Conservation (phyloP, 2,888 invertebrate genomes). For the Drosophila subquinaria region DNA sequence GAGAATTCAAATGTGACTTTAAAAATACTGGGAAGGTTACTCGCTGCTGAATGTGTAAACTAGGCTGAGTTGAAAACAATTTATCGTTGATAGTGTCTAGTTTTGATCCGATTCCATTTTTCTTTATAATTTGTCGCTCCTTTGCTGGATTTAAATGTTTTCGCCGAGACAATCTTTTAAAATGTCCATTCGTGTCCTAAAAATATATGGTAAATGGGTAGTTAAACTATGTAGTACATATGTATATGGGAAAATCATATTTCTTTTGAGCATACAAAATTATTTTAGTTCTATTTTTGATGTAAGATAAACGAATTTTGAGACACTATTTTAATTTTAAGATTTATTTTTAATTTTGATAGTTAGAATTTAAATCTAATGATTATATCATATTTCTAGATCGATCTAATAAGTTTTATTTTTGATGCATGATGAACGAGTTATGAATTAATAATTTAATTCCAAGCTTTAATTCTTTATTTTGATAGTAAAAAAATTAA, state of each 20-base stretch:
- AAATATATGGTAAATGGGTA: slow-evolving; percentile 1
- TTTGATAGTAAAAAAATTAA: too few species aligned
- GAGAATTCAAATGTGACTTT: slow-evolving; percentile 57
- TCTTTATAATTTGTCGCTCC: slow-evolving; percentile 31
- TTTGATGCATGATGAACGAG: background rate
- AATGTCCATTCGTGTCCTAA: slow-evolving; percentile 41
- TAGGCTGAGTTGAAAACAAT: slow-evolving; percentile 32
- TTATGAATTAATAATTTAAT: too few species aligned
- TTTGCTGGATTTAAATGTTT: slow-evolving; percentile 35
- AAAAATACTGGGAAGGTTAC: slow-evolving; percentile 63
- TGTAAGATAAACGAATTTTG: background rate
- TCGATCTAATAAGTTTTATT: background rate
- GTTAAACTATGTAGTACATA: background rate
- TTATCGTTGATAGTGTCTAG: slow-evolving; percentile 31
- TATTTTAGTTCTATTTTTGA: background rate
- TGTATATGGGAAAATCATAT: too few species aligned
- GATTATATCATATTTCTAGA: background rate
- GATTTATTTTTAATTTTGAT: too few species aligned
- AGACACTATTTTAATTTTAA: too few species aligned
- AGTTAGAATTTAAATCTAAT: background rate
- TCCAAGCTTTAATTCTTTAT: too few species aligned
- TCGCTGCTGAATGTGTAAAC: slow-evolving; percentile 59
- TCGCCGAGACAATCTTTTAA: slow-evolving; percentile 36
- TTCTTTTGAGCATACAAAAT: too few species aligned
- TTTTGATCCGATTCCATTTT: slow-evolving; percentile 15